Percentiles rank a stretch among this genome's conserved stretches.
phyloP scores from a whole-genome alignment of 2,113 vertebrate genomes.

The Epinephelus moara region DNA sequence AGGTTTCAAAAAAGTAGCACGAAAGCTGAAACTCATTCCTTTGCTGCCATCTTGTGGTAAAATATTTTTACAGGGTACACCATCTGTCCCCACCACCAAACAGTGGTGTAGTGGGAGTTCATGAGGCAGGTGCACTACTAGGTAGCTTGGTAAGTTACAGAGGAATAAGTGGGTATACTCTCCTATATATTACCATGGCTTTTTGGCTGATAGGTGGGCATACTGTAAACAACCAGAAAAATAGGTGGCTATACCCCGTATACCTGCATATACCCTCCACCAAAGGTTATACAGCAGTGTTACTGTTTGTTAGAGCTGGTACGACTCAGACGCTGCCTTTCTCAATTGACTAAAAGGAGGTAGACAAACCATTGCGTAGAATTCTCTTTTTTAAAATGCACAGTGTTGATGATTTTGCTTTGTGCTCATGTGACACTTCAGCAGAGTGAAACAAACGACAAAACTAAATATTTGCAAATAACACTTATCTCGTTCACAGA shows the following conservation, averaged over 20 bases:
- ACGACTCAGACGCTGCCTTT: neutral
- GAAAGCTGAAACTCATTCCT: neutral
- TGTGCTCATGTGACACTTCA: neutral
- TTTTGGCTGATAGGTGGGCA: too few relatives aligned
- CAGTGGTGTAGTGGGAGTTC: too few relatives aligned
- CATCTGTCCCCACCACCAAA: neutral
- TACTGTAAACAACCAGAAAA: too few relatives aligned
- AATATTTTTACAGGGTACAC: neutral
- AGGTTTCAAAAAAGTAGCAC: neutral
- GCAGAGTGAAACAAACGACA: neutral
- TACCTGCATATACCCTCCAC: too few relatives aligned
- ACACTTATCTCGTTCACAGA: neutral
- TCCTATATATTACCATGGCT: too few relatives aligned
- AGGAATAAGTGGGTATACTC: too few relatives aligned
- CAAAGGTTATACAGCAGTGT: neutral
- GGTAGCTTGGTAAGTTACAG: too few relatives aligned
- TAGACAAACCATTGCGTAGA: neutral
- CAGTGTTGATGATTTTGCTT: neutral
- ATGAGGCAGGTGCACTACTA: too few relatives aligned
- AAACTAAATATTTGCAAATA: neutral
- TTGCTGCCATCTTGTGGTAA: constrained; percentile 57
- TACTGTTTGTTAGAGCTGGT: neutral
- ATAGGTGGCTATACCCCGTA: too few relatives aligned
- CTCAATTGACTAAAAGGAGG: neutral
- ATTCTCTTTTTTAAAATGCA: neutral